A percentile compares a stretch with the other conserved stretches of the same genome.
Evolutionary conservation across 2,888 invertebrate species (phyloP).

Genomic region (Iselma pallidipennis): DNA sequence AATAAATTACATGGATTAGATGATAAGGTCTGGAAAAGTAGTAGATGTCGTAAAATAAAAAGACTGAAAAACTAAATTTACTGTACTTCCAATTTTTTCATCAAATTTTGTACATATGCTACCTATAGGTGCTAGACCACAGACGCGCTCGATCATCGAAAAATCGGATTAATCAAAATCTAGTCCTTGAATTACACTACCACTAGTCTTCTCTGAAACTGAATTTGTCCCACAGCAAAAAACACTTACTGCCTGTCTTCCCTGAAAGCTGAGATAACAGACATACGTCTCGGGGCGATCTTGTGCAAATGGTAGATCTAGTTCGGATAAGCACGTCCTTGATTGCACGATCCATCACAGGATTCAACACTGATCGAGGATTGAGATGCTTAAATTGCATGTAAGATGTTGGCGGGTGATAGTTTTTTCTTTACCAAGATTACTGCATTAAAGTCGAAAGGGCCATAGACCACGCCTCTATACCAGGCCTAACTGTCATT

Average conservation of each 20-base stretch:
- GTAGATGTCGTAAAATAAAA: no score
- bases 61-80: no score
- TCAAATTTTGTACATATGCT: no score
- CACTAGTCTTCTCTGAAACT: constrained; percentile 40
- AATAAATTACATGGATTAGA: background rate
- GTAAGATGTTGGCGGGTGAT: constrained; percentile 41
- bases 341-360: constrained; percentile 48
- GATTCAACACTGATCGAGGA: constrained; percentile 46
- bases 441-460: constrained; percentile 44
- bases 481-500: constrained; percentile 30
- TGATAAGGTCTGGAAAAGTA: no score
- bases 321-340: constrained; percentile 44
- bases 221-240: constrained; percentile 45
- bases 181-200: constrained; percentile 38
- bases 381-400: constrained; percentile 48
- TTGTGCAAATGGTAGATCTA: constrained; percentile 35
- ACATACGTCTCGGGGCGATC: constrained; percentile 43
- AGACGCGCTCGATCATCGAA: no score
- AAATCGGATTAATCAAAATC: constrained; percentile 36
- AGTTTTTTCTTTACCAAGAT: constrained; percentile 39
- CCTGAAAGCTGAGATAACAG: constrained; percentile 37
- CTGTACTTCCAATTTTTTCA: no score
- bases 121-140: no score
- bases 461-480: constrained; percentile 25
- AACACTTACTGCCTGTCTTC: constrained; percentile 39